Evolutionary conservation across 2,888 invertebrate species (phyloP).

Genomic region (Tholera decimalis): DNA sequence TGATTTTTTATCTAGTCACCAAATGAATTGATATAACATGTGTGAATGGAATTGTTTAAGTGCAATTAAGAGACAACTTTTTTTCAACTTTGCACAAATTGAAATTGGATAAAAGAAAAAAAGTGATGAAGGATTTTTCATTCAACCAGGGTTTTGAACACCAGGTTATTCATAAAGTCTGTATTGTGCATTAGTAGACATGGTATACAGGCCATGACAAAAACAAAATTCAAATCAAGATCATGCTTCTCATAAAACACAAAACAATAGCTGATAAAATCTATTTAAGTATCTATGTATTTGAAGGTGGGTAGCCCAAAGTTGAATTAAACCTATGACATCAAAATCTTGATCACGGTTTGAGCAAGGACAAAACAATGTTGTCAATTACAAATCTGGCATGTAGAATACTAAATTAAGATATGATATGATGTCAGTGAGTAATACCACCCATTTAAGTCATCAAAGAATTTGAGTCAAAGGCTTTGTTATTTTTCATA

Average conservation of each 20-base stretch:
- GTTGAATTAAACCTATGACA: slow-evolving; percentile 61
- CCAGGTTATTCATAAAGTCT: too few species aligned
- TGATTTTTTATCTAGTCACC: too few species aligned
- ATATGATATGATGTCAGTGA: slow-evolving; percentile 49
- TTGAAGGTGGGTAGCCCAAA: slow-evolving; percentile 28
- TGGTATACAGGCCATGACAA: not conserved
- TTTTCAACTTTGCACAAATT: too few species aligned
- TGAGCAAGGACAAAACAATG: slow-evolving; percentile 78
- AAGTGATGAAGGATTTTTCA: too few species aligned
- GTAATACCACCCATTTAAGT: slow-evolving; percentile 39
- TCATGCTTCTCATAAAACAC: not conserved
- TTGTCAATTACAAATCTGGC: slow-evolving; percentile 71
- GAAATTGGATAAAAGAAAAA: too few species aligned
- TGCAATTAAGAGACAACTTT: too few species aligned
- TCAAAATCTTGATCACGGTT: slow-evolving; percentile 68
- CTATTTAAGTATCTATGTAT: not conserved
- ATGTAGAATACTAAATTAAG: slow-evolving; percentile 59
- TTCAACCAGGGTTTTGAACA: too few species aligned
- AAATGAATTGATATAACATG: too few species aligned
- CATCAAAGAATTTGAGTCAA: not conserved
- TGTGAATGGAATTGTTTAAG: too few species aligned
- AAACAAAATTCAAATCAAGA: slow-evolving; percentile 8
- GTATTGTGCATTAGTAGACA: not conserved
- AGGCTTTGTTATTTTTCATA: not conserved
- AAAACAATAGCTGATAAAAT: slow-evolving; percentile 23